phyloP scores from a whole-genome alignment of 2,113 vertebrate genomes.

The Seriola aureovittata region DNA sequence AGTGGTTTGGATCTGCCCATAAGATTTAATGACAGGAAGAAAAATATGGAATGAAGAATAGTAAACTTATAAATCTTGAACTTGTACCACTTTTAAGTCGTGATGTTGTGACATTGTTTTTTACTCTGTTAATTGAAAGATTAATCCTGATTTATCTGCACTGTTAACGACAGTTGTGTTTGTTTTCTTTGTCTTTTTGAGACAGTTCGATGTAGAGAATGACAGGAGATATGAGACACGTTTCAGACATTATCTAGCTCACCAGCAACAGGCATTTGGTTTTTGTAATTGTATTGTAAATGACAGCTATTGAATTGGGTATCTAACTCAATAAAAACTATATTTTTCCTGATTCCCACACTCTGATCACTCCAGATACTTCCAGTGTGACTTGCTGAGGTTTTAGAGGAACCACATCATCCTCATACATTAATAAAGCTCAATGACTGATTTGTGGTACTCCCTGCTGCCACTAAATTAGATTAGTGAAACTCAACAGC shows the following conservation, averaged over 20 bases:
- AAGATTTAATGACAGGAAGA: too few relatives aligned
- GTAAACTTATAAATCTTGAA: too few relatives aligned
- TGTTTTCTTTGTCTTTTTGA: too few relatives aligned
- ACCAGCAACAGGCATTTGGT: neutral
- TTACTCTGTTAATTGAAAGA: too few relatives aligned
- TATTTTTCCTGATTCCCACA: neutral
- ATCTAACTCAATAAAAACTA: neutral
- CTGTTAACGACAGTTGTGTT: neutral
- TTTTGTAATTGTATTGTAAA: neutral
- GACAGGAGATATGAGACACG: neutral
- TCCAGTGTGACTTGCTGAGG: neutral
- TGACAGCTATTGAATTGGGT: too few relatives aligned
- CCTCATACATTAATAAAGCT: neutral
- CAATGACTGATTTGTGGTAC: neutral
- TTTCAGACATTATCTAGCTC: neutral
- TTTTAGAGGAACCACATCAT: neutral
- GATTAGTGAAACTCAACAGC: constrained; percentile 27
- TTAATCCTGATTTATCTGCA: neutral
- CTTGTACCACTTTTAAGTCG: too few relatives aligned
- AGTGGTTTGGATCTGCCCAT: neutral
- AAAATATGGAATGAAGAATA: too few relatives aligned
- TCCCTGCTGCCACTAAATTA: constrained; percentile 1
- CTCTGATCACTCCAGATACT: neutral
- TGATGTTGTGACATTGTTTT: too few relatives aligned
- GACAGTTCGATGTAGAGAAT: too few relatives aligned